Conservation (phyloP, 2,888 invertebrate species). For the Hirtodrosophila trivittata region DNA sequence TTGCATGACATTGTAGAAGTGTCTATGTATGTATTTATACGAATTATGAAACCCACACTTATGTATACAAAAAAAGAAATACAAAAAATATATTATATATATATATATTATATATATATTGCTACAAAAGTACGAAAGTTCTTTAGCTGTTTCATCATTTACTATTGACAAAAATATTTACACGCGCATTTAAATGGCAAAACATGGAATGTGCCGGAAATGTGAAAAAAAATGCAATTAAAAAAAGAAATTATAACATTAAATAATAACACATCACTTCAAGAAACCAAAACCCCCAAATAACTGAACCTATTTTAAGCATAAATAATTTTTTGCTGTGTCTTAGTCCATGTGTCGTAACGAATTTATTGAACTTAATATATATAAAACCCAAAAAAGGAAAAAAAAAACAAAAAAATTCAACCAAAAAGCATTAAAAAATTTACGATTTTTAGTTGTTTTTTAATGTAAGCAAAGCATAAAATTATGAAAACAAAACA, state of each 20-base stretch:
- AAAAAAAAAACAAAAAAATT: slow-evolving; percentile 30
- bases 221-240: slow-evolving; percentile 53
- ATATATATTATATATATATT: slow-evolving; percentile 26
- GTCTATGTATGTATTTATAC: slow-evolving; percentile 37
- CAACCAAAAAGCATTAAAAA: slow-evolving; percentile 23
- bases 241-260: slow-evolving; percentile 23
- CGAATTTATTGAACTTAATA: slow-evolving; percentile 82
- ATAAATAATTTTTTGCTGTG: slow-evolving; percentile 83
- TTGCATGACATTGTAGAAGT: slow-evolving; percentile 26
- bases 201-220: slow-evolving; percentile 44
- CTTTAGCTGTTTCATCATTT: slow-evolving; percentile 71
- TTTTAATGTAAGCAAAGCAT: slow-evolving; percentile 44
- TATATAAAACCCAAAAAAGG: slow-evolving; percentile 38
- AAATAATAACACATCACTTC: slow-evolving; percentile 27
- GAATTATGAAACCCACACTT: slow-evolving; percentile 26
- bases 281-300: slow-evolving; percentile 27
- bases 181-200: slow-evolving; percentile 70
- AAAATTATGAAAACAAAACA: slow-evolving; percentile 20
- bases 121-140: slow-evolving; percentile 42
- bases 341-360: slow-evolving; percentile 84
- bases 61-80: slow-evolving; percentile 41
- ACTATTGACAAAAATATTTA: slow-evolving; percentile 71
- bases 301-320: slow-evolving; percentile 68
- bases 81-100: slow-evolving; percentile 27
- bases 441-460: slow-evolving; percentile 46